phyloP scores from a whole-genome alignment of 2,888 invertebrate genomes.

The Synergus laeviventris region DNA sequence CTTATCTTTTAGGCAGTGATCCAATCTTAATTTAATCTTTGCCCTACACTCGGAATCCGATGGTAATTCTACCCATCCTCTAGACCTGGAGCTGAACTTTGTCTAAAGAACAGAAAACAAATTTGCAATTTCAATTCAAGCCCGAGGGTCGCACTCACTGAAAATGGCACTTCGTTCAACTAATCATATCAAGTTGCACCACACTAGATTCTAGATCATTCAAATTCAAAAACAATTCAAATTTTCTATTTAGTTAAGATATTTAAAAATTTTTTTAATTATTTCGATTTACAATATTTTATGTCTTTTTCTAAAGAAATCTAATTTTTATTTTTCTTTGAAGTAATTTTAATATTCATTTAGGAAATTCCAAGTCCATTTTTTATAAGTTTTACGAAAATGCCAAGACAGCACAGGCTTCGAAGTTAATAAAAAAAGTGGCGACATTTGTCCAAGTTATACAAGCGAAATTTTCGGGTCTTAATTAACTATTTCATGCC shows the following conservation, averaged over 20 bases:
- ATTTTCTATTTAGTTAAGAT: background rate
- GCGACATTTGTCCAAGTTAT: constrained; percentile 4
- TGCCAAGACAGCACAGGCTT: constrained; percentile 1
- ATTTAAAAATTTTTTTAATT: constrained; percentile 6
- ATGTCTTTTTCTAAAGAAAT: background rate
- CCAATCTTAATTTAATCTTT: constrained; percentile 80
- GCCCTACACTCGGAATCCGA: constrained; percentile 78
- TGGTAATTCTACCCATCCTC: constrained; percentile 87
- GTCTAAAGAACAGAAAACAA: constrained; percentile 77
- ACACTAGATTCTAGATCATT: background rate
- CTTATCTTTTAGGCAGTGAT: constrained; percentile 78
- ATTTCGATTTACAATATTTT: constrained; percentile 8
- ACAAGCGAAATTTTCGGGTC: background rate
- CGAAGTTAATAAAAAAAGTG: constrained; percentile 11
- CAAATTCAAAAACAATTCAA: constrained; percentile 42
- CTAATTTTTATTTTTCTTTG: background rate
- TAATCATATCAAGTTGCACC: background rate
- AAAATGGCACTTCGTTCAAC: background rate
- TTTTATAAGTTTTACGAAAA: background rate
- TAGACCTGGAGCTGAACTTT: constrained; percentile 88
- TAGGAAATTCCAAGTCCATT: background rate
- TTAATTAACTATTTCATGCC: background rate
- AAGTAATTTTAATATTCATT: background rate
- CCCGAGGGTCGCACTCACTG: background rate
- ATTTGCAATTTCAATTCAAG: constrained; percentile 8